Conservation (phyloP, 2,888 invertebrate species). For the Eupithecia centaureata region DNA sequence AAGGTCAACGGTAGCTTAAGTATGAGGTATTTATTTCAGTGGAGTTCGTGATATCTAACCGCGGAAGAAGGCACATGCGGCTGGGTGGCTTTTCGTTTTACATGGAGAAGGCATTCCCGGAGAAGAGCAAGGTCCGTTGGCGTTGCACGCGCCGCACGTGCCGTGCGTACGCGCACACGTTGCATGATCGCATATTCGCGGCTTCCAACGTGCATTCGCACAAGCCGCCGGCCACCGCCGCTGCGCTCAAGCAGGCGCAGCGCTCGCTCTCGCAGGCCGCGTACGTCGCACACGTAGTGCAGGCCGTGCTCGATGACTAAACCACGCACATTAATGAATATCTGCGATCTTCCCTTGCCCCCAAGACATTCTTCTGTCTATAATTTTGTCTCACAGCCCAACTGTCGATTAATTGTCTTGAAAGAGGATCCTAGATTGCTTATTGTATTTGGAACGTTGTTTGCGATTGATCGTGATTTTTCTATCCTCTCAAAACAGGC, state of each 20-base stretch:
- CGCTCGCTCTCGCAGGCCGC: constrained; percentile 41
- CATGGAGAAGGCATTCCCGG: constrained; percentile 81
- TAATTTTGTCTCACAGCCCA: neutral
- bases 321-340: neutral
- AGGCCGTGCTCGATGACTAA: constrained; percentile 65
- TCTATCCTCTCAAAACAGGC: neutral
- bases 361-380: neutral
- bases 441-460: neutral
- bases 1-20: constrained; percentile 45
- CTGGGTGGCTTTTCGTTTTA: constrained; percentile 81
- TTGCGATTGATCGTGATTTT: neutral
- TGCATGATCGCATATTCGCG: constrained; percentile 80
- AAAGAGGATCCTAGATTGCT: neutral
- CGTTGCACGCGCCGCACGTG: constrained; percentile 81
- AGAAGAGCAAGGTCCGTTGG: constrained; percentile 82
- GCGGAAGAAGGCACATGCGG: constrained; percentile 80
- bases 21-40: constrained; percentile 75
- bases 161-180: constrained; percentile 79
- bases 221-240: constrained; percentile 62
- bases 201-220: constrained; percentile 80
- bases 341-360: neutral
- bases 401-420: neutral
- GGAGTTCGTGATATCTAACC: constrained; percentile 83
- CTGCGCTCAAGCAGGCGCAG: constrained; percentile 39
- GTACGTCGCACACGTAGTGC: constrained; percentile 52